These are phyloP conservation scores for Hydropotes inermis DNA, from an alignment of 2,113 vertebrate species.

Conservation along the genomic window DNA sequence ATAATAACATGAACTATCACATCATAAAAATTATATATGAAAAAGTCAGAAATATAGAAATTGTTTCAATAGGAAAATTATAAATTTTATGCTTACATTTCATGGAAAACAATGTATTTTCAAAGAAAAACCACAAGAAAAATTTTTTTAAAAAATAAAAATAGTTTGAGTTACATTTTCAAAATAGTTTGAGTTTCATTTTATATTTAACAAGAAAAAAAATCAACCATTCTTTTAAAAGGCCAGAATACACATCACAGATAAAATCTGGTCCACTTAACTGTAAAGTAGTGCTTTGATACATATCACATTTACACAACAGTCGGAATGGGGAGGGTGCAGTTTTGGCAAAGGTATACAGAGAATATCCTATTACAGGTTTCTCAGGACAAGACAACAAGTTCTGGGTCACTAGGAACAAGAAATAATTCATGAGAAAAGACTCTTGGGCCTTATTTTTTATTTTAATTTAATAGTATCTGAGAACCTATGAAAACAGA, in stretches of 20 bases:
- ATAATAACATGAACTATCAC: not conserved
- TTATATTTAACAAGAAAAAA: slow-evolving; percentile 37
- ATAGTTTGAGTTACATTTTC: not conserved
- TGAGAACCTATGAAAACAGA: not conserved
- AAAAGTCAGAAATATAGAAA: not conserved
- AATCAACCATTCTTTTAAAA: slow-evolving; percentile 42
- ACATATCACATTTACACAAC: slow-evolving; percentile 20
- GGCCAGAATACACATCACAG: not conserved
- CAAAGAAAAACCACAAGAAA: not conserved
- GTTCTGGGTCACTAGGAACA: slow-evolving; percentile 67
- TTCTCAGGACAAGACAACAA: slow-evolving; percentile 47
- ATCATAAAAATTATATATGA: slow-evolving; percentile 9
- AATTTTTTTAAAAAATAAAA: not conserved
- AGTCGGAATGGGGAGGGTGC: not conserved
- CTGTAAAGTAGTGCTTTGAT: slow-evolving; percentile 48
- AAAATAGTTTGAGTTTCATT: not conserved
- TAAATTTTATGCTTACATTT: not conserved
- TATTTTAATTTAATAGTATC: not conserved
- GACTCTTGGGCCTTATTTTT: not conserved
- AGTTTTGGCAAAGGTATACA: slow-evolving; percentile 39
- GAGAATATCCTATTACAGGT: slow-evolving; percentile 62
- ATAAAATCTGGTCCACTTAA: slow-evolving; percentile 31
- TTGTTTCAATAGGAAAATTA: slow-evolving; percentile 25
- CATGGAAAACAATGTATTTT: not conserved
- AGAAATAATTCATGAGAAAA: slow-evolving; percentile 29